Evolutionary conservation across 2,113 vertebrate genomes (phyloP), one percentile per base, ranked within the genome.

Genomic region (Triplophysa siluroides): DNA sequence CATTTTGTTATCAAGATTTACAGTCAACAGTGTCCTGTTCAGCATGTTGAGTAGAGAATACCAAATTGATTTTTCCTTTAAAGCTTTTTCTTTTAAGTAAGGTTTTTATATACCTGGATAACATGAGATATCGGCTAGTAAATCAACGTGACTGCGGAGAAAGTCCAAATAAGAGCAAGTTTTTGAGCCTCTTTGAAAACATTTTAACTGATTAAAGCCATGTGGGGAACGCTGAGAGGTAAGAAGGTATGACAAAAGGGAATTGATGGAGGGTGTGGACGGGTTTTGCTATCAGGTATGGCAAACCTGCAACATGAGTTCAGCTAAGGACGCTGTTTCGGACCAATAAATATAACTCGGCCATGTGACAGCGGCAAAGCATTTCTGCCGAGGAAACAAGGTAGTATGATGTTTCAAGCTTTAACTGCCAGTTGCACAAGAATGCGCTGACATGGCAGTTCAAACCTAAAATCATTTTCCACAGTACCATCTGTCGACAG

Each of bases 361-460:
- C 78, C 56, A 16, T 78, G 56, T 73, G 64, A 74, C 16, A 18
- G 56, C 61, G 68, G 63, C 77, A 82, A 67, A 62, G 29, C 62
- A 50, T 77, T 56, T 74, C 38, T 60, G 66, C 73, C 0, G 43
- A 79, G 72, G 71, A 83, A 79, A 76, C 19, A 74, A 62, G 58
- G 71, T 70, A 65, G 64, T 19, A n/a, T 82, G 68, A 66, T 70
- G 68, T 76, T 80, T 74, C 76, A 75, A 71, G 66, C 73, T 78
- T 69, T 7, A 38, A 83, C 69, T 66, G 70, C 75, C 65, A 75
- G 64, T 60, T 66, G 68, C 41, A 24, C 65, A 75, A 75, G 80
- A 81, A 85, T 85, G 64, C 69, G 81, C 83, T 81, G 79, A 84
- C 63, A 43, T 68, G 67, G 65, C n/a, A 52, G 78, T 64, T 75